phyloP scores from a whole-genome alignment of 2,888 invertebrate genomes.

The Augochlorella aurata region DNA sequence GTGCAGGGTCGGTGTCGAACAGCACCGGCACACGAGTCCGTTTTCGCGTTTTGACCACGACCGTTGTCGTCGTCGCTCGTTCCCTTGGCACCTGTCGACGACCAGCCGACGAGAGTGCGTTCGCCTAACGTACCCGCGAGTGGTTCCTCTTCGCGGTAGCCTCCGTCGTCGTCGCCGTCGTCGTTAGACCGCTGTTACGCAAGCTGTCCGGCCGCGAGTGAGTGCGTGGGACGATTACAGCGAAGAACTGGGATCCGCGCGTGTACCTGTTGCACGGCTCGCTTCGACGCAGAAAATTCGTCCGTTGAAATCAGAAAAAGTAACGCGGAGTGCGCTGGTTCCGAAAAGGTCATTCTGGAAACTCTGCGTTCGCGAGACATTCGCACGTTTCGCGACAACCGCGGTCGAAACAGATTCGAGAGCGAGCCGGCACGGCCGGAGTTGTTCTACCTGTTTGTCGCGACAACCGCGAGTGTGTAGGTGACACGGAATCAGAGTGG shows the following conservation, averaged over 20 bases:
- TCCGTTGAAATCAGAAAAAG: background rate
- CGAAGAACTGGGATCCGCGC: constrained; percentile 11
- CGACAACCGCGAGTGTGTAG: background rate
- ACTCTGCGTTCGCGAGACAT: background rate
- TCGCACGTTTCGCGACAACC: background rate
- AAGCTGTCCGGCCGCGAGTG: constrained; percentile 25
- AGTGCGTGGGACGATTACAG: constrained; percentile 36
- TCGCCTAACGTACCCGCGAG: background rate
- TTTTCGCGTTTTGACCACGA: constrained; percentile 42
- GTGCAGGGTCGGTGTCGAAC: constrained; percentile 45
- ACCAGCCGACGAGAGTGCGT: background rate
- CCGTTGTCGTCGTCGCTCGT: constrained; percentile 14
- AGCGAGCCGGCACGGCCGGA: background rate
- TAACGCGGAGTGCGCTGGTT: background rate
- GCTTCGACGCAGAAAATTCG: background rate
- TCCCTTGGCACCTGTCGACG: constrained; percentile 43
- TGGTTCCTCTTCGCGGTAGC: background rate
- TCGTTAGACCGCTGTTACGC: constrained; percentile 36
- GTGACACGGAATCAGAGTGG: constrained; percentile 18
- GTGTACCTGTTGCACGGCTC: constrained; percentile 25
- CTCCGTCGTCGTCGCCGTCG: background rate
- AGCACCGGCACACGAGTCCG: constrained; percentile 42
- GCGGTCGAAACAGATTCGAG: background rate
- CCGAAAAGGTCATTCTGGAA: too few species aligned
- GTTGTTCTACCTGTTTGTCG: background rate